A percentile compares a stretch with the other conserved stretches of the same genome.
Conservation (phyloP, 2,888 invertebrate genomes). For the Aspidiotus rigidus region DNA sequence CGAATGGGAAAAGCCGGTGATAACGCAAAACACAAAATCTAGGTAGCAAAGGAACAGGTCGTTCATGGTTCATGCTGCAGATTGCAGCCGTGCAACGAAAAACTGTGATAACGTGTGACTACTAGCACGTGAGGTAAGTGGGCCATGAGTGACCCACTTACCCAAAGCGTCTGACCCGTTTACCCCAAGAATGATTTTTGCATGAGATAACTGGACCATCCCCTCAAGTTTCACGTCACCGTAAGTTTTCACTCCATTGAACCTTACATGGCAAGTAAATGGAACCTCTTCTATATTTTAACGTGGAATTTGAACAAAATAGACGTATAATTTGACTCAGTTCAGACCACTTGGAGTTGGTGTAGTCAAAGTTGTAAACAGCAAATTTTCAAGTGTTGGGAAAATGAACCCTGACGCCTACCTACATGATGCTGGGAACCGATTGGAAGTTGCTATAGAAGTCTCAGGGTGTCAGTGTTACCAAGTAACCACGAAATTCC, state of each 20-base stretch:
- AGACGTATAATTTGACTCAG: background rate
- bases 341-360: background rate
- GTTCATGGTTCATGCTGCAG: too few relatives aligned
- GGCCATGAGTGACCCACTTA: background rate
- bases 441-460: background rate
- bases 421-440: constrained; percentile 2
- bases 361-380: background rate
- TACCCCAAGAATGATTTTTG: background rate
- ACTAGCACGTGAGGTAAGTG: background rate
- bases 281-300: background rate
- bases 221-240: background rate
- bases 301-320: background rate
- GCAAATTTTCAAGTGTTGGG: background rate
- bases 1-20: too few relatives aligned
- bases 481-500: background rate
- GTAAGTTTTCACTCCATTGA: background rate
- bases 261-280: background rate
- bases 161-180: too few relatives aligned
- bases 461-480: background rate
- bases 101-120: background rate
- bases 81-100: too few relatives aligned
- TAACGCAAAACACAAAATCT: too few relatives aligned
- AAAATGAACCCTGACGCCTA: constrained; percentile 3
- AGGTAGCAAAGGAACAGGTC: too few relatives aligned
- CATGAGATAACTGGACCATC: background rate